These are phyloP conservation scores for Volucella zonaria DNA, from an alignment of 2,888 invertebrate species.

Conservation along the genomic window DNA sequence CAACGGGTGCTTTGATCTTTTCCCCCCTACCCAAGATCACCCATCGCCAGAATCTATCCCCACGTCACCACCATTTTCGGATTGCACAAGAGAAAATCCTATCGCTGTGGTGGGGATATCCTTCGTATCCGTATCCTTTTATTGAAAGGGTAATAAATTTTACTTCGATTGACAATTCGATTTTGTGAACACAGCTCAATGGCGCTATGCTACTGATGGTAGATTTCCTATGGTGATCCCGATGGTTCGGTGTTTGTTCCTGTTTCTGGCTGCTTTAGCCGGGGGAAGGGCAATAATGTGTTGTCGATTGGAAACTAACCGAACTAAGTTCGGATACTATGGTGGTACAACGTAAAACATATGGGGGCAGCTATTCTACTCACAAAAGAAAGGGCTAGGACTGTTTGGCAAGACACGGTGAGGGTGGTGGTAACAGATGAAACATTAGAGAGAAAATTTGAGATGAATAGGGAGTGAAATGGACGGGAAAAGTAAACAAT, in stretches of 20 bases:
- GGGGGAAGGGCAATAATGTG: slow-evolving; percentile 63
- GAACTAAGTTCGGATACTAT: slow-evolving; percentile 53
- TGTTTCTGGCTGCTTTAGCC: slow-evolving; percentile 29
- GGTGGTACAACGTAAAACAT: slow-evolving; percentile 36
- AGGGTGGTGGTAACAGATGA: slow-evolving; percentile 30
- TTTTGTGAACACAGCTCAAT: slow-evolving; percentile 73
- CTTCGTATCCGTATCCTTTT: slow-evolving; percentile 50
- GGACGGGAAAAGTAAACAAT: slow-evolving; percentile 68
- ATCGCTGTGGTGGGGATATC: slow-evolving; percentile 28
- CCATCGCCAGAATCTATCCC: background rate
- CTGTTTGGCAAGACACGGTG: background rate
- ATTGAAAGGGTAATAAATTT: slow-evolving; percentile 68
- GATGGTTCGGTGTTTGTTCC: background rate
- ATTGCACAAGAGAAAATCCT: slow-evolving; percentile 41
- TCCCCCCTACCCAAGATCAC: slow-evolving; percentile 31
- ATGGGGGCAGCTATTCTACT: slow-evolving; percentile 9
- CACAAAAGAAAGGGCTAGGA: slow-evolving; percentile 24
- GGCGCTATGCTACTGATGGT: slow-evolving; percentile 43
- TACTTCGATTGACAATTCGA: slow-evolving; percentile 73
- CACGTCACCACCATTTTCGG: background rate
- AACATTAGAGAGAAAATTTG: slow-evolving; percentile 26
- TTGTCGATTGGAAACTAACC: slow-evolving; percentile 73
- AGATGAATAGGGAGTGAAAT: slow-evolving; percentile 59
- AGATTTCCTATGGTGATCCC: slow-evolving; percentile 9
- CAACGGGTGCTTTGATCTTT: slow-evolving; percentile 13